Base-by-base conservation (phyloP, 2,888 invertebrate genomes). In the Drosophila kanekoi region DNA sequence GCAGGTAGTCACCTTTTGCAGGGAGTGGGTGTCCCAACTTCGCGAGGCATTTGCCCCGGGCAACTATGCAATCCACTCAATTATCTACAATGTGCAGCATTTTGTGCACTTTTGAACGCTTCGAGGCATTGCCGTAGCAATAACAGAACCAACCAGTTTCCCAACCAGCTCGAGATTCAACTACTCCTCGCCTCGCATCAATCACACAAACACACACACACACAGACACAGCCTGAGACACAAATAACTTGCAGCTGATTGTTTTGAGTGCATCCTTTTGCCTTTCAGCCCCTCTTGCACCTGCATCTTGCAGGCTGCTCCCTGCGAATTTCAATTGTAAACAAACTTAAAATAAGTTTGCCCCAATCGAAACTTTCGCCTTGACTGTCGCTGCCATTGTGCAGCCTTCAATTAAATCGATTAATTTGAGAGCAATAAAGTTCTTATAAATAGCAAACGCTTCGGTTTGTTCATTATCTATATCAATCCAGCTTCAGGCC, bases 321-420 rank as follows among this genome's bases (percentile, higher is more conserved):
- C 23, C 57, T 49, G 41, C 37, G 56, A 54, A 84, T 71, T 72
- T 81, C 70, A 66, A 81, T 79, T 72, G 76, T 56, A 81, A 84
- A 76, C 71, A 81, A 71, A 76, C 68, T 72, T 58, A 67, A 72
- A 72, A 68, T 57, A 73, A 79, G 52, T 73, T 59, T 61, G 49
- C 37, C 38, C 38, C 40, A 37, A 49, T 65, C 35, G 35, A 61
- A 84, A 57, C 59, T 73, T 76, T 72, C 13, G 13, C 41, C 54
- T 56, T 59, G 53, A 59, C 37, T 44, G 59, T 43, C 67, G 45
- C 47, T 59, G 33, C 41, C 43, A 44, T 60, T 71, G 48, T 58
- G 32, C 62, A 64, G 53, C 62, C 67, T 87, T 81, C 73, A 87
- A 89, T 85, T 85, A 87, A 85, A 85, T 87, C 87, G 89, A 89